Percentiles rank a stretch among this genome's conserved stretches.
Evolutionary conservation across 2,888 invertebrate species (phyloP).

Genomic region (Erebia ligea): DNA sequence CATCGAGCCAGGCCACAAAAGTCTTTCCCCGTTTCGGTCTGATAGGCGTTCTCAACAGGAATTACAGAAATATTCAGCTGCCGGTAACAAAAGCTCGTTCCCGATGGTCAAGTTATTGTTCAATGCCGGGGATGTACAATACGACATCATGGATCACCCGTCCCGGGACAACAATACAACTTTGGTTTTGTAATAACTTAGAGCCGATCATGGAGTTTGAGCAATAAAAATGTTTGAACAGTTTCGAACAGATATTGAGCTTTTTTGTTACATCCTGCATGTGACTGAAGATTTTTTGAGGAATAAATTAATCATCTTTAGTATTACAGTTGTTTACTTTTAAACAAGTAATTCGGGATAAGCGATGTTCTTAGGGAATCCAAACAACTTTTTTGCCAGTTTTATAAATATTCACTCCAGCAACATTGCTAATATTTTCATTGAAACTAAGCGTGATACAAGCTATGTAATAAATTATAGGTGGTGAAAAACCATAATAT

Average conservation of each 20-base stretch:
- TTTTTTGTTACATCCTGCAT: conserved; percentile 39
- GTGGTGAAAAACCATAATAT: too few relatives aligned
- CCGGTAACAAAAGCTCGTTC: conserved; percentile 65
- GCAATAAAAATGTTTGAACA: conserved; percentile 58
- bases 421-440: too few relatives aligned
- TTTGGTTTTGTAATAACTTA: conserved; percentile 68
- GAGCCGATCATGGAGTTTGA: conserved; percentile 57
- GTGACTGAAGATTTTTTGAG: conserved; percentile 14
- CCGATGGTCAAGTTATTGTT: conserved; percentile 78
- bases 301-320: conserved; percentile 18
- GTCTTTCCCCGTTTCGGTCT: conserved; percentile 58
- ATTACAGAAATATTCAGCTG: conserved; percentile 67
- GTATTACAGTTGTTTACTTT: background rate
- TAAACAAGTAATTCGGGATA: background rate
- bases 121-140: conserved; percentile 66
- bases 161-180: conserved; percentile 62
- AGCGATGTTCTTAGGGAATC: background rate
- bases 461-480: too few relatives aligned
- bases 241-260: conserved; percentile 40
- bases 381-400: background rate
- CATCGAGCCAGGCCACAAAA: conserved; percentile 31
- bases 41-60: conserved; percentile 63
- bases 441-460: too few relatives aligned
- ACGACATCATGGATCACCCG: conserved; percentile 71
- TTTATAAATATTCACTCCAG: background rate